A percentile compares a stretch with the other conserved stretches of the same genome.
phyloP scores from a whole-genome alignment of 2,113 vertebrate genomes.

The Electrona antarctica region DNA sequence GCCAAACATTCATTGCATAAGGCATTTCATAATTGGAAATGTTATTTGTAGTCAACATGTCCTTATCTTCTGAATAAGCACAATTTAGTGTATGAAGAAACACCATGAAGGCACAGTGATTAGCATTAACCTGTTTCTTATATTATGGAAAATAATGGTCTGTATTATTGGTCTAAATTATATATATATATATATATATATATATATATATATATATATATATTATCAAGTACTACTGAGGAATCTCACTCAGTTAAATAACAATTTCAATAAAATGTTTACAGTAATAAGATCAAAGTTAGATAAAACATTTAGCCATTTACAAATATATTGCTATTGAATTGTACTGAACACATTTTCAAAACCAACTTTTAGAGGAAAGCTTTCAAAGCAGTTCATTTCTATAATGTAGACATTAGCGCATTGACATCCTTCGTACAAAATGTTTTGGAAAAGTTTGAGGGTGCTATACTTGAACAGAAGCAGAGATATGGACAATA shows the following conservation, averaged over 20 bases:
- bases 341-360: slow-evolving; percentile 73
- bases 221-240: slow-evolving; percentile 67
- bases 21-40: slow-evolving; percentile 86
- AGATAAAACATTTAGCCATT: slow-evolving; percentile 83
- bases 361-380: slow-evolving; percentile 72
- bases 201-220: slow-evolving; percentile 62
- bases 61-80: slow-evolving; percentile 84
- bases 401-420: slow-evolving; percentile 77
- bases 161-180: slow-evolving; percentile 50
- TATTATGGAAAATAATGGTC: slow-evolving; percentile 58
- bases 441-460: slow-evolving; percentile 70
- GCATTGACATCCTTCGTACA: slow-evolving; percentile 80
- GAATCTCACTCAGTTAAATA: slow-evolving; percentile 67
- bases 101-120: slow-evolving; percentile 94
- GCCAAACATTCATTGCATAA: slow-evolving; percentile 89
- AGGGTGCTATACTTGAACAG: slow-evolving; percentile 51
- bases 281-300: slow-evolving; percentile 76
- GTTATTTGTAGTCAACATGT: slow-evolving; percentile 74
- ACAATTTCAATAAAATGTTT: slow-evolving; percentile 78
- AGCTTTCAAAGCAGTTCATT: slow-evolving; percentile 69
- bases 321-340: slow-evolving; percentile 87
- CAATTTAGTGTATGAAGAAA: slow-evolving; percentile 83
- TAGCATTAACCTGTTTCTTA: slow-evolving; percentile 79
- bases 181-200: slow-evolving; percentile 59
- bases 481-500: slow-evolving; percentile 63